Conservation (phyloP, 2,113 vertebrate genomes). For the Hucho hucho region DNA sequence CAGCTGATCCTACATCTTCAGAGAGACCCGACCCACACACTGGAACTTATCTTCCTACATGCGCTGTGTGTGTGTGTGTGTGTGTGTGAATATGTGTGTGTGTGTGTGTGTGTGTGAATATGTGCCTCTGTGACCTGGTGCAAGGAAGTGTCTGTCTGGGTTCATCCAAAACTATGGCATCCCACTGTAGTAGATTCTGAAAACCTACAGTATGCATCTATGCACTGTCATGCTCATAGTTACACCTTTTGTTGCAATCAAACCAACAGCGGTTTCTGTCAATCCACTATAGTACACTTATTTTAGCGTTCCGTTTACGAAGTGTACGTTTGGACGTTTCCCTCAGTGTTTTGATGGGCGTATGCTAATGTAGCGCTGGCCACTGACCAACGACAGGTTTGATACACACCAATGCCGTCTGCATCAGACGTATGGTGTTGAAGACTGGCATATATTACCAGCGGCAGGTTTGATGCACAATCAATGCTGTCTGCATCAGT, state of each 20-base stretch:
- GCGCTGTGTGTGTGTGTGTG: not conserved
- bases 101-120: conserved; percentile 5
- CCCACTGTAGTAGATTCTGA: too few relatives aligned
- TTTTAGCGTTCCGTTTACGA: not conserved
- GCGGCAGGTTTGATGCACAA: not conserved
- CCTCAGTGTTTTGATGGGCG: not conserved
- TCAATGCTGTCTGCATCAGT: not conserved
- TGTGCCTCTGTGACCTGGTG: not conserved
- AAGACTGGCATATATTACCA: too few relatives aligned
- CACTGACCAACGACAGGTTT: too few relatives aligned
- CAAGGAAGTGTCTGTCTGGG: conserved; percentile 11
- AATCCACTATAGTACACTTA: not conserved
- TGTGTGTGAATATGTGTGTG: not conserved
- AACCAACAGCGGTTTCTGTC: not conserved
- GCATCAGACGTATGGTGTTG: too few relatives aligned
- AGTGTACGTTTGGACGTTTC: not conserved
- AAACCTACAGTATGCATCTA: too few relatives aligned
- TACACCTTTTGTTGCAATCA: too few relatives aligned
- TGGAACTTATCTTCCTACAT: conserved; percentile 65
- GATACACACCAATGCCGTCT: too few relatives aligned
- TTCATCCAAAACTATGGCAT: too few relatives aligned
- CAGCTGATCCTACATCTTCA: conserved; percentile 29
- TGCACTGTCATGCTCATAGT: too few relatives aligned
- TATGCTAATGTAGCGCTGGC: not conserved
- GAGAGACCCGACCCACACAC: conserved; percentile 40